Percentiles rank a stretch among this genome's conserved stretches.
Evolutionary conservation across 2,797 vertebrate genomes (phyloP).

Genomic region (Anabacerthia variegaticeps): DNA sequence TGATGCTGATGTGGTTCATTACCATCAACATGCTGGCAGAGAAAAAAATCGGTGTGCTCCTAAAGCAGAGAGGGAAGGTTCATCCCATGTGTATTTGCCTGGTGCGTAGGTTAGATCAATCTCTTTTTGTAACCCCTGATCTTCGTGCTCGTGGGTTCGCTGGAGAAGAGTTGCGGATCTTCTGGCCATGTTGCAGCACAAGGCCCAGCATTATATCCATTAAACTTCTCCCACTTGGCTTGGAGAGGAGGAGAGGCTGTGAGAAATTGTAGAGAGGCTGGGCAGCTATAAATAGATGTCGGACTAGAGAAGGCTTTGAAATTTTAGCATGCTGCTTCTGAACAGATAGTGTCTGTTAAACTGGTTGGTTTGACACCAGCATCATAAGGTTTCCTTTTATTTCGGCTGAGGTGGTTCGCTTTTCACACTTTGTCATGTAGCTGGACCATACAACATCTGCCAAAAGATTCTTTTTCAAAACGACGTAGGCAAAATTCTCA

Average conservation of each 20-base stretch:
- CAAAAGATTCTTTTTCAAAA: not conserved
- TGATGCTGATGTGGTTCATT: not conserved
- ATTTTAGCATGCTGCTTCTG: conserved; percentile 62
- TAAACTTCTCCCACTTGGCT: conserved; percentile 51
- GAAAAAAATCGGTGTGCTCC: not conserved
- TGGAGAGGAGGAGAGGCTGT: conserved; percentile 8
- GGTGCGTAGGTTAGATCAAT: not conserved
- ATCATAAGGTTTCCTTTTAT: conserved; percentile 37
- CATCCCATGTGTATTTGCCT: not conserved
- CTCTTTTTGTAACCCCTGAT: not conserved
- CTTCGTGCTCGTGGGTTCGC: not conserved
- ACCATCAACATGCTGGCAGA: not conserved
- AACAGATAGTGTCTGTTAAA: conserved; percentile 54
- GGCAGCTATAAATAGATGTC: conserved; percentile 63
- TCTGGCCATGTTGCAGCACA: not conserved
- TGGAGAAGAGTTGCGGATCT: not conserved
- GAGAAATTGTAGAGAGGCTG: conserved; percentile 42
- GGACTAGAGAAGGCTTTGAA: conserved; percentile 55
- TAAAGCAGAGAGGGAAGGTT: not conserved
- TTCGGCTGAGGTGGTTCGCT: conserved; percentile 10
- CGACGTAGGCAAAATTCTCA: not conserved
- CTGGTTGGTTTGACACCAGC: conserved; percentile 14
- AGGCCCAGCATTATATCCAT: conserved; percentile 27
- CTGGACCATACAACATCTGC: not conserved
- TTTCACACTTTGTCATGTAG: not conserved